Evolutionary conservation across 2,888 invertebrate species (phyloP).

Genomic region (Troides oblongomaculatus): DNA sequence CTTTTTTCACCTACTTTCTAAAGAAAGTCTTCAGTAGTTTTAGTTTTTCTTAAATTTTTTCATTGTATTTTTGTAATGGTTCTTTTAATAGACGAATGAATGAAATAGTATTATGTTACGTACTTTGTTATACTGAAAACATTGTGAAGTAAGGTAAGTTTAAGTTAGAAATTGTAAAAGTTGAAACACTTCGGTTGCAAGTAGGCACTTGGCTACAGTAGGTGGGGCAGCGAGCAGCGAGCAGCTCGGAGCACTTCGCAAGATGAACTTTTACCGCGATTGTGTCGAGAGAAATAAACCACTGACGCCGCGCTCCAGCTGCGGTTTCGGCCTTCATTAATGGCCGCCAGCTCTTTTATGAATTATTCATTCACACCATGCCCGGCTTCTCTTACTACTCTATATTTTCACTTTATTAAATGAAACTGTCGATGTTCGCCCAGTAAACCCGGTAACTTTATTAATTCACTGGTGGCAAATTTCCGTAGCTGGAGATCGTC

Average conservation of each 20-base stretch:
- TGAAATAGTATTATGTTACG: too few relatives aligned
- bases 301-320: constrained; percentile 45
- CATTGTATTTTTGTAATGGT: too few relatives aligned
- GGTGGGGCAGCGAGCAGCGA: constrained; percentile 11
- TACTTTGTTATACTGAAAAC: background rate
- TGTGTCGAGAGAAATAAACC: constrained; percentile 48
- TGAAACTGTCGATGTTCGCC: constrained; percentile 53
- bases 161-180: constrained; percentile 1
- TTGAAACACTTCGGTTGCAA: constrained; percentile 2
- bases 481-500: too few relatives aligned
- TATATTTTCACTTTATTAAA: constrained; percentile 71
- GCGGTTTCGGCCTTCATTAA: constrained; percentile 69
- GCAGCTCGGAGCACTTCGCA: constrained; percentile 36
- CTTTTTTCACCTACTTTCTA: too few relatives aligned
- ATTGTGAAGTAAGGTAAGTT: background rate
- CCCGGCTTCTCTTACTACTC: constrained; percentile 59
- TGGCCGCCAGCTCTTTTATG: constrained; percentile 67
- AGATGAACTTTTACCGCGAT: constrained; percentile 49
- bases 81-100: too few relatives aligned
- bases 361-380: constrained; percentile 70
- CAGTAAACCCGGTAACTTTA: too few relatives aligned
- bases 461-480: too few relatives aligned
- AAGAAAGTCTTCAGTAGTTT: too few relatives aligned
- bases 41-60: too few relatives aligned
- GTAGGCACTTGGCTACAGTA: constrained; percentile 16